Conservation (phyloP, 2,888 invertebrate genomes). For the Lymantria dispar region DNA sequence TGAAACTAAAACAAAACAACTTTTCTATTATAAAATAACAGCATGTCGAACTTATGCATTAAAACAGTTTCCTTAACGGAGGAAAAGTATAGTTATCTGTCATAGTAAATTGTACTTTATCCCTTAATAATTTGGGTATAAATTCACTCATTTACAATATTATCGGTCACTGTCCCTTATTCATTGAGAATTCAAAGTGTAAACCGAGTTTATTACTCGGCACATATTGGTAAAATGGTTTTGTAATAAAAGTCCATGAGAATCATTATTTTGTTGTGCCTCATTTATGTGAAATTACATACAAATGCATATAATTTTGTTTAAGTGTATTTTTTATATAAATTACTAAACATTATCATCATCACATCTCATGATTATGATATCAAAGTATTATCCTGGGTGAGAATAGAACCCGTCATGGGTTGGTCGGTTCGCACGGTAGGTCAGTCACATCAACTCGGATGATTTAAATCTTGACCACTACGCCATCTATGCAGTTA, state of each 20-base stretch:
- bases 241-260: constrained; percentile 16
- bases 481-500: no score
- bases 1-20: no score
- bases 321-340: background rate
- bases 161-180: constrained; percentile 42
- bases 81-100: constrained; percentile 9
- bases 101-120: constrained; percentile 5
- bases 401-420: no score
- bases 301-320: background rate
- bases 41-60: constrained; percentile 26
- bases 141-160: background rate
- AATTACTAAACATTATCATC: background rate
- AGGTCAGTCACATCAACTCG: no score
- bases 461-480: no score
- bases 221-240: constrained; percentile 55
- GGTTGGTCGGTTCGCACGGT: no score
- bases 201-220: constrained; percentile 53
- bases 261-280: constrained; percentile 3
- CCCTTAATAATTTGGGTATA: rapidly evolving
- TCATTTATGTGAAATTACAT: background rate
- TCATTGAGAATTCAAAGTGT: constrained; percentile 53
- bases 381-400: no score
- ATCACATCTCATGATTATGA: no score
- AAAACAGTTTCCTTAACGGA: constrained; percentile 28
- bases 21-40: constrained; percentile 28